Conservation (phyloP, 1,140 invertebrate species). For the Notospermus geniculatus region DNA sequence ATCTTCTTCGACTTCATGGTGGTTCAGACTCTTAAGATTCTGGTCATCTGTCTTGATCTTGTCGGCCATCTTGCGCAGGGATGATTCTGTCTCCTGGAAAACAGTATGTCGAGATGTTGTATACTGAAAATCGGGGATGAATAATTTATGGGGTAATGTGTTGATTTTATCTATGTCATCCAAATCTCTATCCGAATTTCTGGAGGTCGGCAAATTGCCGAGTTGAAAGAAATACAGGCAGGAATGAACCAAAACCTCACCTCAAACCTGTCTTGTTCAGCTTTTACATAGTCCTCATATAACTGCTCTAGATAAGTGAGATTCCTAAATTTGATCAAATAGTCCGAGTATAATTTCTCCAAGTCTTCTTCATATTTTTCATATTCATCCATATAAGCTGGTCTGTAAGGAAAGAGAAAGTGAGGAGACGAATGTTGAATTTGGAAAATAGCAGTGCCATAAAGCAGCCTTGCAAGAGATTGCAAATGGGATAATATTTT, state of each 20-base stretch:
- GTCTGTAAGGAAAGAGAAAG: conserved; percentile 62
- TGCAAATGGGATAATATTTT: neutral
- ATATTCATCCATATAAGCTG: conserved; percentile 96
- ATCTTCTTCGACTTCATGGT: conserved; percentile 33
- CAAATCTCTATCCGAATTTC: too few relatives aligned
- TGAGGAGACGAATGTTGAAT: neutral
- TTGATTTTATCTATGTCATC: too few relatives aligned
- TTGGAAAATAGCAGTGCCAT: neutral
- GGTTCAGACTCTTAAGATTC: conserved; percentile 29
- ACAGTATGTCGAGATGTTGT: too few relatives aligned
- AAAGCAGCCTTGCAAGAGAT: neutral
- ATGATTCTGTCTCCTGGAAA: conserved; percentile 47
- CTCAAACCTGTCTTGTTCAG: conserved; percentile 70
- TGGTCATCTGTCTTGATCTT: conserved; percentile 44
- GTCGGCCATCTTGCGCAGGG: conserved; percentile 45
- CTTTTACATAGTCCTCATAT: conserved; percentile 68
- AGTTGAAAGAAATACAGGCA: too few relatives aligned
- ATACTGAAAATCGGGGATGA: neutral
- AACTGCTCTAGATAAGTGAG: conserved; percentile 78
- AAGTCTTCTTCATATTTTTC: conserved; percentile 86
- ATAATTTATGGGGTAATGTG: too few relatives aligned
- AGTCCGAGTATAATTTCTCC: conserved; percentile 80
- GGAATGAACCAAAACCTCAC: too few relatives aligned
- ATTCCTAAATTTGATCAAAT: conserved; percentile 83
- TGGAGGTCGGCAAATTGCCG: too few relatives aligned